Evolutionary conservation across 1,140 invertebrate genomes (phyloP).

Genomic region (Bombus pascuorum): DNA sequence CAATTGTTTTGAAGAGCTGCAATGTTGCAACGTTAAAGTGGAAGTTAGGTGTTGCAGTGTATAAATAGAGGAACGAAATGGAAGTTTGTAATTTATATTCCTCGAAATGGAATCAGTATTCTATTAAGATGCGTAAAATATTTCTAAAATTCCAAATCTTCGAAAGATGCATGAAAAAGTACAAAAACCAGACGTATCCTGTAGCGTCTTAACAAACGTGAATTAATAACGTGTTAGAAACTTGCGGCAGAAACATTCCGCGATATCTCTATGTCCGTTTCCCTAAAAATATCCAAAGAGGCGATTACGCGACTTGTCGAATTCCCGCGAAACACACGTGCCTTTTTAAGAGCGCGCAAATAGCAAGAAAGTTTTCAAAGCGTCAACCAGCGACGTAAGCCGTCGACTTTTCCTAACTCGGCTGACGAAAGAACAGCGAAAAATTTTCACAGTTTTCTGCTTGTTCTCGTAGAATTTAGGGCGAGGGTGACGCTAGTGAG

Average conservation of each 20-base stretch:
- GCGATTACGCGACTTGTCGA: background rate
- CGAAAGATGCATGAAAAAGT: background rate
- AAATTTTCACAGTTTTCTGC: background rate
- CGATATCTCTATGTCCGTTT: background rate
- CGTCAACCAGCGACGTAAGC: background rate
- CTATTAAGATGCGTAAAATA: background rate
- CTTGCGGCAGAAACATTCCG: background rate
- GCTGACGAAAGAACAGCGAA: background rate
- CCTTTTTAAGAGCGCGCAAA: background rate
- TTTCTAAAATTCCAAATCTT: background rate
- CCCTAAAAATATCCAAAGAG: background rate
- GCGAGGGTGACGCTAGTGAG: too few relatives aligned
- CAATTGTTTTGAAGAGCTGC: background rate
- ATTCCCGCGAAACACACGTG: too few relatives aligned
- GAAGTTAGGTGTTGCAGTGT: background rate
- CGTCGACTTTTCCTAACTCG: constrained; percentile 17
- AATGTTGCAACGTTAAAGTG: background rate
- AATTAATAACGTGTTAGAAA: background rate
- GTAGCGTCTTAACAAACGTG: too few relatives aligned
- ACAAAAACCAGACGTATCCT: background rate
- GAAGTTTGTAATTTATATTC: background rate
- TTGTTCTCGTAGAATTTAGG: background rate
- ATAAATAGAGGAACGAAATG: background rate
- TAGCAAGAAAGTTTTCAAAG: constrained; percentile 8
- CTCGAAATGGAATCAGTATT: background rate